Base-by-base conservation (phyloP, 2,888 invertebrate genomes). In the Aspidiotus destructor region DNA sequence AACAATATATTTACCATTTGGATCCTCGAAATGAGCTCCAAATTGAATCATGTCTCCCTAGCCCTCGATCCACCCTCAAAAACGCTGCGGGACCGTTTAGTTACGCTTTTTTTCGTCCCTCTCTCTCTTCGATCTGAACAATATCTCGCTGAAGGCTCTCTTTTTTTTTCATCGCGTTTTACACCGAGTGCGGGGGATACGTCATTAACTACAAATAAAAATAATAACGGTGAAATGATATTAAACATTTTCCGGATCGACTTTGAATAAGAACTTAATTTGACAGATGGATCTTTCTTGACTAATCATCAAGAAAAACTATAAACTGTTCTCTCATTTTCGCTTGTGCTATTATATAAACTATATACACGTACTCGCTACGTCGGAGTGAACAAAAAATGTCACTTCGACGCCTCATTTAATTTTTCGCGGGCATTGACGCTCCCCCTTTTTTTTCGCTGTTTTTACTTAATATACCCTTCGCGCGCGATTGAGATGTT, bases 1-100 rank as follows among this genome's bases (percentile, higher is more conserved):
- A 69, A 69, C 69, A 69, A 69, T 69, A 69, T 69, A 69, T 69
- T 69, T 69, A 62, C 69, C 69, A 69, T 69, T 69, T 69, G 69
- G 69, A 62, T 55, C 41, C 69, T 69, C 42, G 69, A 69, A 69
- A 69, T 69, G 69, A 69, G 69, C 61, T 69, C 41, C 42, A 69
- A 69, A 69, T 69, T 69, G 69, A 69, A 69, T 69, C 69, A 54
- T 60, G 62, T 55, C 17, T 57, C 44, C 58, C 65, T 65, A 16
- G 13, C 65, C 44, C 48, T 65, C 58, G 57, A 65, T 55, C 57
- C 57, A 41, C 65, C 65, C 44, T 58, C 61, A 40, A 65, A 58
- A 65, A 44, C 65, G 65, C 65, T 58, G 65, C 65, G 57, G 65
- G 65, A 65, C 58, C 65, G 65, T 65, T 65, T 65, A 65, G 65